A percentile compares a stretch with the other conserved stretches of the same genome.
Conservation (phyloP, 2,888 invertebrate species). For the Hirudinaria manillensis region DNA sequence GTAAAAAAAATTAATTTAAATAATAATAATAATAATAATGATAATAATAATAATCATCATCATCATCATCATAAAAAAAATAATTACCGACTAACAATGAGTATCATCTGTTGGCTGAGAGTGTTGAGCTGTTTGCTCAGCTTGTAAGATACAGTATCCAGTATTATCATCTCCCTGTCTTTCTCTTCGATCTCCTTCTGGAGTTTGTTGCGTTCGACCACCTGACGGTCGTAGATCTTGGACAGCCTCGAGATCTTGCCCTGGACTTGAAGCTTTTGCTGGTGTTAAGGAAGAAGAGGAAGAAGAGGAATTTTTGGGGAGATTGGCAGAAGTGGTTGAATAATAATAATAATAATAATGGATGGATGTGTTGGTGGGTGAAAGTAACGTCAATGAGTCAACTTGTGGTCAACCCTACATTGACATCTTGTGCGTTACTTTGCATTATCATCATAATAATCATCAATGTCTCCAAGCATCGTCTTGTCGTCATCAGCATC, state of each 20-base stretch:
- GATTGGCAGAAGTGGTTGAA: no score
- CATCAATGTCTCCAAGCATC: no score
- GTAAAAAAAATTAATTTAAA: no score
- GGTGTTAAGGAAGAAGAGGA: background rate
- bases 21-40: background rate
- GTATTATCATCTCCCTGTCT: background rate
- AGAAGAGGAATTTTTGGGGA: no score
- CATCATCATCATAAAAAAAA: background rate
- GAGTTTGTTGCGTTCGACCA: constrained; percentile 12
- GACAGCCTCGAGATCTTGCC: constrained; percentile 13
- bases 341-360: no score
- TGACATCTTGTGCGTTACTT: no score
- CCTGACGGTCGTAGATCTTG: constrained; percentile 19
- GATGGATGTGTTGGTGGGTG: no score
- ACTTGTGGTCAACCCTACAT: no score
- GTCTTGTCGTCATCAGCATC: no score
- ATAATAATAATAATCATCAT: background rate
- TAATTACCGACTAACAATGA: background rate
- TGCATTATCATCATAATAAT: no score
- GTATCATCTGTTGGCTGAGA: background rate
- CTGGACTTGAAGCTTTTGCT: constrained; percentile 21
- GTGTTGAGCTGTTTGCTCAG: constrained; percentile 10
- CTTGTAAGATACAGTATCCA: constrained; percentile 12
- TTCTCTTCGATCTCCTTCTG: constrained; percentile 17
- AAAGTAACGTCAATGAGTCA: no score